These are phyloP conservation scores for Trichomycterus rosablanca DNA, from an alignment of 2,113 vertebrate genomes.

Conservation along the genomic window DNA sequence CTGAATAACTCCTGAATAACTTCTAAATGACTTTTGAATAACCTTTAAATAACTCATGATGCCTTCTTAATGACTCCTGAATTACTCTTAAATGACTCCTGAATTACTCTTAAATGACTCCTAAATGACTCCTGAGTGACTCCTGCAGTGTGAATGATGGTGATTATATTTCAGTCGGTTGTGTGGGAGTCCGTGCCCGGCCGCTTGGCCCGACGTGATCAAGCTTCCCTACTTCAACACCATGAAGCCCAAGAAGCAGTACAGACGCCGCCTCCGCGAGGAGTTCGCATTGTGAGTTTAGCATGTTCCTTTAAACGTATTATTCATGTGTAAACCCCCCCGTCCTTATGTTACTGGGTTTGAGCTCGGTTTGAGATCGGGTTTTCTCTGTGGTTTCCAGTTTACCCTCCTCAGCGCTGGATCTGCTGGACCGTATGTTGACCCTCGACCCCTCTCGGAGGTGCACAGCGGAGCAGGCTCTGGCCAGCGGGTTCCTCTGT, in stretches of 20 bases:
- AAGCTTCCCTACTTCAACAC: conserved; percentile 97
- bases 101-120: no score
- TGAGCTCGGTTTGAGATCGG: no score
- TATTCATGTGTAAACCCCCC: no score
- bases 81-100: no score
- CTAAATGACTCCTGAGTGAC: no score
- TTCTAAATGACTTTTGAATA: no score
- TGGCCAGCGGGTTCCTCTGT: conserved; percentile 86
- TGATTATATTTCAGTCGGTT: conserved; percentile 72
- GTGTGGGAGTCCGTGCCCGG: conserved; percentile 94
- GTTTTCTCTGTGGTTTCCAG: conserved; percentile 7
- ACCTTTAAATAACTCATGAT: no score
- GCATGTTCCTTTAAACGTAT: neutral
- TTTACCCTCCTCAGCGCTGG: conserved; percentile 71
- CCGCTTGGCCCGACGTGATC: conserved; percentile 95
- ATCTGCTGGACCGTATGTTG: conserved; percentile 95
- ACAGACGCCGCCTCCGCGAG: conserved; percentile 87
- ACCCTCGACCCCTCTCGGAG: conserved; percentile 91
- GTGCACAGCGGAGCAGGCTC: conserved; percentile 90
- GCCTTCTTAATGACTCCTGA: no score
- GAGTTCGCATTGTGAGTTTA: conserved; percentile 89
- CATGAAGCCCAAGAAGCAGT: conserved; percentile 99
- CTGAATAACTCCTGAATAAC: no score
- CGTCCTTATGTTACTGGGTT: neutral
- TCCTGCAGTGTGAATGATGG: neutral